These are phyloP conservation scores for Netelia melanura DNA, from an alignment of 2,888 invertebrate genomes.

Conservation along the genomic window DNA sequence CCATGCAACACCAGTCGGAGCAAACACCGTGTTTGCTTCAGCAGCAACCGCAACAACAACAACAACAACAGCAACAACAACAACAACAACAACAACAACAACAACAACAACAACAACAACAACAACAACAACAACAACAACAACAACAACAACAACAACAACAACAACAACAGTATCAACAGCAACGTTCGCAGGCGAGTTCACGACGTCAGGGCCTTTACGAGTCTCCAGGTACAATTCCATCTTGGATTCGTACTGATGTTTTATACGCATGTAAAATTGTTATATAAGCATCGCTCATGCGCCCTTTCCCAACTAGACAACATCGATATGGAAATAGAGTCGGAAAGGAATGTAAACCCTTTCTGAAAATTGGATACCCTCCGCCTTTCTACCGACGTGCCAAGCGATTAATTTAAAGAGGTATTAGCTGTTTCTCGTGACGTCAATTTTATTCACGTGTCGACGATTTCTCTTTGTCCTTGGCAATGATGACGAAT, in stretches of 20 bases:
- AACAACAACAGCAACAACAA: conserved; percentile 47
- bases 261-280: not conserved
- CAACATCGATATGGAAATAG: too few relatives aligned
- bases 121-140: conserved; percentile 48
- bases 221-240: conserved; percentile 58
- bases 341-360: too few relatives aligned
- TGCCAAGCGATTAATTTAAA: too few relatives aligned
- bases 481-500: too few relatives aligned
- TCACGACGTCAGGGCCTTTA: conserved; percentile 54
- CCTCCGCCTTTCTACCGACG: too few relatives aligned
- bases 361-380: too few relatives aligned
- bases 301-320: too few relatives aligned
- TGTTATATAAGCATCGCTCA: too few relatives aligned
- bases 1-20: conserved; percentile 43
- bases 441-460: too few relatives aligned
- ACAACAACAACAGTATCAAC: conserved; percentile 54
- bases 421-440: too few relatives aligned
- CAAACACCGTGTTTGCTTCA: conserved; percentile 61
- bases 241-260: conserved; percentile 7
- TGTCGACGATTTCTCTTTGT: too few relatives aligned
- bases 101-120: conserved; percentile 47
- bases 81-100: conserved; percentile 30
- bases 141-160: conserved; percentile 23
- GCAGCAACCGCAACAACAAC: conserved; percentile 51
- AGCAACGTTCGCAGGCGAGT: conserved; percentile 49